Base-by-base conservation (phyloP, 2,797 vertebrate species). In the Typhlichthys subterraneus region DNA sequence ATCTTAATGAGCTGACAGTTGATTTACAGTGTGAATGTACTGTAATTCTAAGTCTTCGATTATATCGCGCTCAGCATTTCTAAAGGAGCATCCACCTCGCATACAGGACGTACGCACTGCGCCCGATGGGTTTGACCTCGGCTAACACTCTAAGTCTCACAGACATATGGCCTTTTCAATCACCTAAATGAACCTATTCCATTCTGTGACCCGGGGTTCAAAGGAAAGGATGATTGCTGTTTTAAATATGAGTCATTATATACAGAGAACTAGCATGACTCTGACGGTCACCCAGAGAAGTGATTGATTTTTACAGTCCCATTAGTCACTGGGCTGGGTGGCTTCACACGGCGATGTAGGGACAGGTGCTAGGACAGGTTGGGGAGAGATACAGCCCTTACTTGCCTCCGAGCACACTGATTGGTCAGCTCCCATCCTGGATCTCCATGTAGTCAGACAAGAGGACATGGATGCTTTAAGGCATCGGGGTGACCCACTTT, bases 201-300 rank as follows among this genome's bases (percentile, higher is more conserved):
- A 7, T 76, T 75, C 79, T 45, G 69, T 83, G 83, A 89, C 87
- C 85, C 56, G 0, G 62, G 79, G 86, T 88, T 88, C 83, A 84
- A 85, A 91, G 75, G 85, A 85, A 71, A 78, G 72, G 78, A 88
- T 87, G 88, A 88, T 89, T 90, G 84, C 88, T 83, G 80, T 82
- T 91, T 91, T 90, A 88, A 91, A 90, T 90, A 88, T 84, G 84
- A 88, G 84, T 90, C 87, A 91, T 89, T 90, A 89, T 85, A 81
- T 87, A 81, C 80, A 82, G 75, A 79, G 75, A 66, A 76, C 67
- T 69, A 72, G 73, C 72, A 54, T 68, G 76, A 74, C 74, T 79
- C 62, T 65, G 72, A 84, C 62, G 63, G 5, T 72, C 60, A 71
- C 74, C 71, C 64, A 66, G 63, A 1, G 74, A 82, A 76, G 67